Percentiles rank a stretch among this genome's conserved stretches.
Conservation (phyloP, 2,113 vertebrate genomes). For the Tetrao urogallus region DNA sequence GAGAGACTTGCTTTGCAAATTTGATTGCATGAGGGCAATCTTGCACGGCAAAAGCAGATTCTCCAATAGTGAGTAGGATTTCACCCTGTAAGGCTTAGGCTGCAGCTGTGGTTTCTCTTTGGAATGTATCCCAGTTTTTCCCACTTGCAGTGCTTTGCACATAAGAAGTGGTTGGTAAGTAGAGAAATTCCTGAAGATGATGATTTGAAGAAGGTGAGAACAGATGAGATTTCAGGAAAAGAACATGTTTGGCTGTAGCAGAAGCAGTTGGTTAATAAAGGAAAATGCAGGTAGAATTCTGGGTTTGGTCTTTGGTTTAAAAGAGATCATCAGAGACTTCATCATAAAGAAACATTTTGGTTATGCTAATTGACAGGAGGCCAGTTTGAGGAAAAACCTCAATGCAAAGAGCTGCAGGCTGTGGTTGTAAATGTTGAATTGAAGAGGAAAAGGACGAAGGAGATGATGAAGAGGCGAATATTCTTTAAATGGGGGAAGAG, state of each 20-base stretch:
- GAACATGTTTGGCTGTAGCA: neutral
- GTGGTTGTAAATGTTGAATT: neutral
- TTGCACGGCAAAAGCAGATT: fast-evolving
- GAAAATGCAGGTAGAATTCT: neutral
- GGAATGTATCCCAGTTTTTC: neutral
- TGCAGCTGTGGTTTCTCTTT: neutral
- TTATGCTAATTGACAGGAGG: conserved; percentile 4
- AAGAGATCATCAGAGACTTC: neutral
- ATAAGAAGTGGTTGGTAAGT: neutral
- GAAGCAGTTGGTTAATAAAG: neutral
- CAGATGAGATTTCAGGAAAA: neutral
- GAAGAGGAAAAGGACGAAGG: neutral
- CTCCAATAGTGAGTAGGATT: neutral
- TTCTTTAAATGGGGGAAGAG: neutral
- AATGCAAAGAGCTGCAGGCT: neutral
- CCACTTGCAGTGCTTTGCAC: neutral
- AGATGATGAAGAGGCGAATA: neutral
- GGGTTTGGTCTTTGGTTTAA: neutral
- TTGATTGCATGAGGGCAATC: neutral
- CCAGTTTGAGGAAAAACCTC: neutral
- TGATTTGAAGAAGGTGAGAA: neutral
- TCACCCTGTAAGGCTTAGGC: neutral
- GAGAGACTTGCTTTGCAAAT: neutral
- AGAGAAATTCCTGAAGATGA: neutral
- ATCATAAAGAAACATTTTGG: neutral